phyloP scores from a whole-genome alignment of 2,797 vertebrate species.

The Brachyalestes nurse region DNA sequence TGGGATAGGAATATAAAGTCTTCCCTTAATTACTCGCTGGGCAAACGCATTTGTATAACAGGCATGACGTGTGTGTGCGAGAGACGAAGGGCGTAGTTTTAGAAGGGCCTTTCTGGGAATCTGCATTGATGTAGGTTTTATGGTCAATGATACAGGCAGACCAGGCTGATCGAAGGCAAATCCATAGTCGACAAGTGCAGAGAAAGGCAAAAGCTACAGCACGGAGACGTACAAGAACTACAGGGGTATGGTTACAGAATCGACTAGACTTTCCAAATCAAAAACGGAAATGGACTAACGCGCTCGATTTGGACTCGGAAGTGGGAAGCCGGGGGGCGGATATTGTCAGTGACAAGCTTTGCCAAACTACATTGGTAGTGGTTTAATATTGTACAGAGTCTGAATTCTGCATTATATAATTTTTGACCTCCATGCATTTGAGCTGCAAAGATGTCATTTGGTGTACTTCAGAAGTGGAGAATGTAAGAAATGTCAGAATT shows the following conservation, averaged over 20 bases:
- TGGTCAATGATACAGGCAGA: neutral
- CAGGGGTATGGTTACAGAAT: neutral
- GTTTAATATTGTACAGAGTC: no score
- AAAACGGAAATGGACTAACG: neutral
- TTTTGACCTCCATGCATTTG: no score
- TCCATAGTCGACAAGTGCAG: neutral
- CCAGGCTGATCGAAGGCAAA: conserved; percentile 4
- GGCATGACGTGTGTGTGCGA: neutral
- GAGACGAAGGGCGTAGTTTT: neutral
- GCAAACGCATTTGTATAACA: neutral
- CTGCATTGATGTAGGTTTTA: neutral
- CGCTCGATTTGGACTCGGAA: neutral
- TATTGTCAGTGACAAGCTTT: no score
- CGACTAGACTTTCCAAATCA: neutral
- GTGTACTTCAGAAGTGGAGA: no score
- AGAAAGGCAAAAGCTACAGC: neutral
- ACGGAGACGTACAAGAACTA: neutral
- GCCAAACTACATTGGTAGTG: no score
- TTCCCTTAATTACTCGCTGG: neutral
- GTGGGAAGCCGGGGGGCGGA: neutral
- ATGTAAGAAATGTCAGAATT: no score
- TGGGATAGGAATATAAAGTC: neutral
- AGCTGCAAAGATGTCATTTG: no score
- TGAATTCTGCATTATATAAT: no score
- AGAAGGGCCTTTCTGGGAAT: neutral